Conservation (phyloP, 2,113 vertebrate species). For the Cyrtonyx montezumae region DNA sequence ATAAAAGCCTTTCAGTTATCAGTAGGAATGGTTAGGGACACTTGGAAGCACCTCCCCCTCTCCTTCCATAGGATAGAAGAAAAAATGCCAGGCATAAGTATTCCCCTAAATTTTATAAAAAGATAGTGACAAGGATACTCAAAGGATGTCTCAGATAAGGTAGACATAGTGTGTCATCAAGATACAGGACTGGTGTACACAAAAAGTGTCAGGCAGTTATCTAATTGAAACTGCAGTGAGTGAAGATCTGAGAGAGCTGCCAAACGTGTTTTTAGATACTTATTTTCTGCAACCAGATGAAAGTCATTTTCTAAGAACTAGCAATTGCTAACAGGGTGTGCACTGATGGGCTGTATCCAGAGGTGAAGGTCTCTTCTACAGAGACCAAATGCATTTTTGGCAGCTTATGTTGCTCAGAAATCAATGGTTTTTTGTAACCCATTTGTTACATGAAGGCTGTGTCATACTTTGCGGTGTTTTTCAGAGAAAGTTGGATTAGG, state of each 20-base stretch:
- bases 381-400: conserved; percentile 40
- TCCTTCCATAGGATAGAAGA: background rate
- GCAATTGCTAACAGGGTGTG: conserved; percentile 56
- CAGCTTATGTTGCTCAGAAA: conserved; percentile 9
- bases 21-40: background rate
- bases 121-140: background rate
- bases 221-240: conserved; percentile 4
- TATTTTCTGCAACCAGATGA: conserved; percentile 52
- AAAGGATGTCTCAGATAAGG: background rate
- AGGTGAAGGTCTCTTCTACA: conserved; percentile 55
- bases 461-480: background rate
- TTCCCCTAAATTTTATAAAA: background rate
- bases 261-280: background rate
- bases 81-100: background rate
- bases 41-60: background rate
- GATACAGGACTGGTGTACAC: background rate
- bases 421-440: background rate
- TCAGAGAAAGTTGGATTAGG: conserved; percentile 52
- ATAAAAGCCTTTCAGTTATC: background rate
- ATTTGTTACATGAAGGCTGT: conserved; percentile 27
- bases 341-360: background rate
- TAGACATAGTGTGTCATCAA: background rate
- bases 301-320: conserved; percentile 49
- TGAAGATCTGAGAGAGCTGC: conserved; percentile 13
- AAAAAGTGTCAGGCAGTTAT: background rate